phyloP scores from a whole-genome alignment of 2,888 invertebrate genomes.

The Invenusta paracnida region DNA sequence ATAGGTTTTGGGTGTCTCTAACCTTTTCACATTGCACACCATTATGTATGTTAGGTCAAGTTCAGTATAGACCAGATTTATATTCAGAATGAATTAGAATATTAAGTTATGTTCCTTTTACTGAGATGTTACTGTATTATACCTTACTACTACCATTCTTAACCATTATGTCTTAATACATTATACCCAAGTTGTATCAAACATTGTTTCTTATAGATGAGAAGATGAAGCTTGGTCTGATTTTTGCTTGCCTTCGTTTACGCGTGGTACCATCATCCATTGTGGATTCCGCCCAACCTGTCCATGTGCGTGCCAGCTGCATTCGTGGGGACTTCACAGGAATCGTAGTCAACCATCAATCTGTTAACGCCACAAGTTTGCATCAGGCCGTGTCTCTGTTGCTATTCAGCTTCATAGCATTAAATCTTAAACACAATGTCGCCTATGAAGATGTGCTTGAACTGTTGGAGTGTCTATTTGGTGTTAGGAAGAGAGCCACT shows the following conservation, averaged over 20 bases:
- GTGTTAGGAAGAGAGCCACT: not conserved
- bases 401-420: not conserved
- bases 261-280: not conserved
- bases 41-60: too few species aligned
- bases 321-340: not conserved
- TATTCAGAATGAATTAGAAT: too few species aligned
- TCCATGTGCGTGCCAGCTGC: not conserved
- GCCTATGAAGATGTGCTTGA: not conserved
- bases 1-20: too few species aligned
- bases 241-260: not conserved
- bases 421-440: not conserved
- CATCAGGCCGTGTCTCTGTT: conserved; percentile 13
- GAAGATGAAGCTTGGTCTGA: not conserved
- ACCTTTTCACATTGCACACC: too few species aligned
- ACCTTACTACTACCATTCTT: too few species aligned
- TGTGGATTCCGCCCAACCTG: not conserved
- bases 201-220: not conserved
- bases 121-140: too few species aligned
- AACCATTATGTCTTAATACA: too few species aligned
- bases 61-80: too few species aligned
- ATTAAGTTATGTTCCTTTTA: too few species aligned
- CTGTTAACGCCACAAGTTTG: not conserved
- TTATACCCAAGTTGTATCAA: too few species aligned
- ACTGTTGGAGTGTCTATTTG: not conserved
- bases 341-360: not conserved